Evolutionary conservation across 2,113 vertebrate species (phyloP), one percentile per base, ranked within the genome.

Genomic region (Suricata suricatta): DNA sequence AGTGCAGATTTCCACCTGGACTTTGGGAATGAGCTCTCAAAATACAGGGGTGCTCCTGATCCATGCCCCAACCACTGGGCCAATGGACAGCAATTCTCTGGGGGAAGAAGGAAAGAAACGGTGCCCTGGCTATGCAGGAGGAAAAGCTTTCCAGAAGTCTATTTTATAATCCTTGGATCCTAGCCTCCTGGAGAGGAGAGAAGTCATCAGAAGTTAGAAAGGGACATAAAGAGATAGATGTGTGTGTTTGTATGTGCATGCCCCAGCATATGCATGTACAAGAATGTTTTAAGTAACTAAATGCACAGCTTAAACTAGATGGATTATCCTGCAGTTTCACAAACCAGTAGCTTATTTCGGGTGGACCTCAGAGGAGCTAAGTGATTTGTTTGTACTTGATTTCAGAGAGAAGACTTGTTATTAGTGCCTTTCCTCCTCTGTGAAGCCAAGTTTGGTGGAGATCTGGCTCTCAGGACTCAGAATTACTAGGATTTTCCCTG

Each of bases 301-400:
- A 89, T 5, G 14, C 38, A 25, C 52, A 31, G 44, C 72, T 84
- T 85, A 74, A 66, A 63, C 94, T 81, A 41, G 33, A 86, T 3
- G 72, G 80, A 83, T 82, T 74, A 92, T 85, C 52, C n/a, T 3
- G 12, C 29, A 41, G 50, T 68, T 89, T 83, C 25, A 35, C 27
- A 92, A 76, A 89, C 83, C 52, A 89, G 93, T 77, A 96, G 95
- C 27, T 97, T 80, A 47, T 60, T 88, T 35, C 23, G 33, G 63
- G 92, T 13, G 1, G 23, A 33, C 31, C 80, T 54, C 38, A 50
- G 11, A 94, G 84, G 66, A 10, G 17, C 69, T 54, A 69, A 93
- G 38, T 85, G 77, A 86, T 97, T 77, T 96, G 88, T 95, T 80
- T 88, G 66, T 57, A 72, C 21, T 91, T 77, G 82, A 96, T 16